Evolutionary conservation across 2,888 invertebrate genomes (phyloP), one percentile per base, ranked within the genome.

Genomic region (Merodon equestris): DNA sequence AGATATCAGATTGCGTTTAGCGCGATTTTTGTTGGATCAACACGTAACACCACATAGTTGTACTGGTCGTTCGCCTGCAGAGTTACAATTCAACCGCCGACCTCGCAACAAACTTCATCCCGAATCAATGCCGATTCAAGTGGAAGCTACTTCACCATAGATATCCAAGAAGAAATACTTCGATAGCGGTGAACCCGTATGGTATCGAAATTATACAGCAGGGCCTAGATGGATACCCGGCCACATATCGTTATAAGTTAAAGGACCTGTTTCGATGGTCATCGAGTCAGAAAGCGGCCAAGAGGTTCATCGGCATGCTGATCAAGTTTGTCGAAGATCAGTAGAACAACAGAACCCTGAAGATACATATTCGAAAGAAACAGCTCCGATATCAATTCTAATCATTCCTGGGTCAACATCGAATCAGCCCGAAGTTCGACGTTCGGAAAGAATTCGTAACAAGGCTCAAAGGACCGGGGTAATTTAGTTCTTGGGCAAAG

Each of bases 21-120:
- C 50, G 4, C 27, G 34, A 50, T 36, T 36, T 10, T 36, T 36
- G 36, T 36, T 36, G 36, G 36, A 36, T 36, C 36, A 36, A 36
- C 36, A 50, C 34, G 34, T 50, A 50, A 50, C 50, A 1, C 50
- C 50, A 27, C 50, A 50, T 50, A 13, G 13, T 34, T n/a, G 13
- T 50, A 27, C 50, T 14, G 50, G 27, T 7, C 34, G 50, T 34
- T 50, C 50, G 27, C 36, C 36, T 36, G 36, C 36, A 36, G 36
- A 36, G 10, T 36, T 36, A 36, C 36, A 9, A 5, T 36, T 36
- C 36, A 36, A 36, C 36, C 36, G 36, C 5, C 5, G 36, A 36
- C 36, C 36, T 7, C 36, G 10, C 27, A 14, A 50, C 15, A 61
- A 51, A 50, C 61, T 61, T 61, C 50, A 61, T 50, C 42, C 42